phyloP scores from a whole-genome alignment of 2,888 invertebrate genomes.

The Drosophila quinaria region DNA sequence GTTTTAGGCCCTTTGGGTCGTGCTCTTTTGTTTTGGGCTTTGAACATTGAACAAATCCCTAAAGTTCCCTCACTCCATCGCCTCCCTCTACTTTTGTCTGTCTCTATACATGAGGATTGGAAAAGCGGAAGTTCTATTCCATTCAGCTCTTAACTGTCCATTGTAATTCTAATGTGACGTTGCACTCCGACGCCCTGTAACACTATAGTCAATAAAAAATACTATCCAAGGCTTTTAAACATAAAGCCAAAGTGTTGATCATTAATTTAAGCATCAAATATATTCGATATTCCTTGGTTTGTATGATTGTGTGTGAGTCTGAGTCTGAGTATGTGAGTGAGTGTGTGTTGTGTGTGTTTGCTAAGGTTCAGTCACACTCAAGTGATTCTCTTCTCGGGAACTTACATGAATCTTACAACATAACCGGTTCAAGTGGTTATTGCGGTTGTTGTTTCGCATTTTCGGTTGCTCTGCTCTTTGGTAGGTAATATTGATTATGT shows the following conservation, averaged over 20 bases:
- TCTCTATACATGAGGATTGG: slow-evolving; percentile 36
- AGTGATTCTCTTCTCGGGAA: slow-evolving; percentile 69
- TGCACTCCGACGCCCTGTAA: slow-evolving; percentile 37
- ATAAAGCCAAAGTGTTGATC: slow-evolving; percentile 46
- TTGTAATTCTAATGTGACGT: slow-evolving; percentile 71
- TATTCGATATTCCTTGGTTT: slow-evolving; percentile 8
- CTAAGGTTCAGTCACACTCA: slow-evolving; percentile 76
- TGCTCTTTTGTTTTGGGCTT: slow-evolving; percentile 31
- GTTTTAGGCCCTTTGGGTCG: slow-evolving; percentile 37
- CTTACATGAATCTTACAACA: slow-evolving; percentile 75
- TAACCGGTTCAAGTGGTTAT: slow-evolving; percentile 70
- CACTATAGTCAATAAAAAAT: slow-evolving; percentile 53
- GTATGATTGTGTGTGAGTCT: slow-evolving; percentile 8
- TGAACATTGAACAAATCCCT: slow-evolving; percentile 42
- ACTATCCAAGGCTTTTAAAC: slow-evolving; percentile 47
- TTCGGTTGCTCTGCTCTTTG: slow-evolving; percentile 60
- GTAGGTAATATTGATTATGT: slow-evolving; percentile 52
- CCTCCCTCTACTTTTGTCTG: not conserved
- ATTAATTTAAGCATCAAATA: slow-evolving; percentile 46
- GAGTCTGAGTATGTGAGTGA: not conserved
- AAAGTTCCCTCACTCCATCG: slow-evolving; percentile 17
- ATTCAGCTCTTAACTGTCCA: slow-evolving; percentile 55
- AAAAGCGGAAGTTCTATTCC: slow-evolving; percentile 68
- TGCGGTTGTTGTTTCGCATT: slow-evolving; percentile 64
- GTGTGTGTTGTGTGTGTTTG: slow-evolving; percentile 19